These are phyloP conservation scores for Novumbra hubbsi DNA, from an alignment of 2,797 vertebrate species.

Conservation along the genomic window DNA sequence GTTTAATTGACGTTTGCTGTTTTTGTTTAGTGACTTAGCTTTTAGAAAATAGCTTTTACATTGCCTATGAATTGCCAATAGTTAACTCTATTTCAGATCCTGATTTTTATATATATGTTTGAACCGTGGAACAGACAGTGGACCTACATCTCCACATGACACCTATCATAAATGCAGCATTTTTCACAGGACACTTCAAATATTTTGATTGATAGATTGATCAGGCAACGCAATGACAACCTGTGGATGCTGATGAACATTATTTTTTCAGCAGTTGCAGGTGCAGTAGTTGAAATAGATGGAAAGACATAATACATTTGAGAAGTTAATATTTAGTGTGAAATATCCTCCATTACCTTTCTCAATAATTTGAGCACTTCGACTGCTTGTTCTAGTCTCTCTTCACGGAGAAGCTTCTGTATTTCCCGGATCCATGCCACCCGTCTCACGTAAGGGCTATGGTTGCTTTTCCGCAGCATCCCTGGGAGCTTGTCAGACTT, in stretches of 20 bases:
- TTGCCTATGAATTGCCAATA: no score
- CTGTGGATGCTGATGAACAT: background rate
- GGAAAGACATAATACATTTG: background rate
- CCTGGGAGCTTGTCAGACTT: conserved; percentile 81
- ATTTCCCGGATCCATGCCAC: conserved; percentile 87
- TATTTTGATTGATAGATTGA: background rate
- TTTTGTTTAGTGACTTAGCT: no score
- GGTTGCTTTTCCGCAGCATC: conserved; percentile 78
- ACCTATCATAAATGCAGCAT: background rate
- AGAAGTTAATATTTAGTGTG: background rate
- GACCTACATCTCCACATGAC: background rate
- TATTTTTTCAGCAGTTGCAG: background rate
- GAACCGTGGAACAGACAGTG: background rate
- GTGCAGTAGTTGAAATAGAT: background rate
- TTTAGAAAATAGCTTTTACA: no score
- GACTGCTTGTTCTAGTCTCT: conserved; percentile 75
- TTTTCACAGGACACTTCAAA: background rate
- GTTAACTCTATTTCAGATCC: no score
- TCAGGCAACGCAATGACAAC: background rate
- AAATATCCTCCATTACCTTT: conserved; percentile 68
- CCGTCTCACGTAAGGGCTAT: conserved; percentile 80
- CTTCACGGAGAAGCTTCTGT: conserved; percentile 80
- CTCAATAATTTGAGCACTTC: conserved; percentile 79
- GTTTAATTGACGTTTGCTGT: background rate
- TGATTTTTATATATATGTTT: background rate